Evolutionary conservation across 2,888 invertebrate genomes (phyloP), one percentile per base, ranked within the genome.

Genomic region (Cryptocephalus moraei): DNA sequence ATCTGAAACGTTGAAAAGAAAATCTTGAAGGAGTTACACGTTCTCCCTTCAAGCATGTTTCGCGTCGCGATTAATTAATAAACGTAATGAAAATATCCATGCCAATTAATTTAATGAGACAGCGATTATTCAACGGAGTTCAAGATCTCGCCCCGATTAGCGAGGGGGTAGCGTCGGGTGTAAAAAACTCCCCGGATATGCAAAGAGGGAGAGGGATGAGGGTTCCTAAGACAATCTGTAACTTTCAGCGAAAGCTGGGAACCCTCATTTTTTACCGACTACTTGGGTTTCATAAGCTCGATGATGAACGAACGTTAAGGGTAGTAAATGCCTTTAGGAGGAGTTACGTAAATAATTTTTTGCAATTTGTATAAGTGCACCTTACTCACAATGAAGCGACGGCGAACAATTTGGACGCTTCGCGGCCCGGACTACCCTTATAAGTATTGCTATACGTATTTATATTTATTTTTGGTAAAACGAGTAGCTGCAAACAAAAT

Each of bases 191-290:
- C 32, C 41, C 39, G 49, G 43, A 48, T 48, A 41, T 47, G 44
- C 46, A 45, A 46, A 52, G 46, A 46, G 47, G 48, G 49, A 8
- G 39, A 8, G 47, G 52, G 53, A 52, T 53, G n/a, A n/a, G n/a
- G n/a, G n/a, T 52, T 49, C 51, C 49, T 49, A 46, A 46, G 45
- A 49, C 54, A 52, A 56, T 56, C 54, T 52, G 54, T 55, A 56
- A 55, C 54, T 49, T 53, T 50, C 51, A 48, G 44, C 44, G 49
- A 45, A 47, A 47, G 43, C 53, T 50, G 46, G 47, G 47, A 50
- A 48, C 55, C 52, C 51, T 48, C 50, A 53, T 55, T 57, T 58
- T 57, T 56, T 55, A 55, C 49, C 41, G 53, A 44, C 56, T 52
- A 55, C 50, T 55, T 53, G 54, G 48, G 51, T 57, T 55, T 54